Conservation (phyloP, 2,888 invertebrate species). For the Cyrtodaria siliqua region DNA sequence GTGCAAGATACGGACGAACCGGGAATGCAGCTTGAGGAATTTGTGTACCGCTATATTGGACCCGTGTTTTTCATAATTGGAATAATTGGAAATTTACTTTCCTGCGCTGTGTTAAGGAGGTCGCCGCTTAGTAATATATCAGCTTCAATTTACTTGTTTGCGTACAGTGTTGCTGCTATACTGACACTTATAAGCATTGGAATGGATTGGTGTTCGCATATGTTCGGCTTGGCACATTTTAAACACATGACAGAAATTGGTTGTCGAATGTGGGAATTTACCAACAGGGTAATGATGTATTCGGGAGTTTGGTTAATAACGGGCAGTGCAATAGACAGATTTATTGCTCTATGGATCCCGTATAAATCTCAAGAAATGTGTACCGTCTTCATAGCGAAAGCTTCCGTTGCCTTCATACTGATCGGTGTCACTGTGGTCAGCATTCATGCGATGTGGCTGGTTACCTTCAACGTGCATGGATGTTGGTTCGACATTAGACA, state of each 20-base stretch:
- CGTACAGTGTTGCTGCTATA: conserved; percentile 71
- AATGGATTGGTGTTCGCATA: conserved; percentile 71
- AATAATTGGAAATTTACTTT: conserved; percentile 71
- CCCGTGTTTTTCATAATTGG: conserved; percentile 74
- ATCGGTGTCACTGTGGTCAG: conserved; percentile 74
- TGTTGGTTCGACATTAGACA: conserved; percentile 14
- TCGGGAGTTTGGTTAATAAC: conserved; percentile 79
- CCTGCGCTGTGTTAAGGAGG: conserved; percentile 62
- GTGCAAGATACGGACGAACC: too few relatives aligned
- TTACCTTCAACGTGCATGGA: conserved; percentile 62
- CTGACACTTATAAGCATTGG: conserved; percentile 70
- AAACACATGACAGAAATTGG: conserved; percentile 71
- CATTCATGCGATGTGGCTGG: conserved; percentile 82
- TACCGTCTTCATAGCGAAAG: conserved; percentile 78
- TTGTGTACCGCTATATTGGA: conserved; percentile 59
- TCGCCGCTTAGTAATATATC: conserved; percentile 67
- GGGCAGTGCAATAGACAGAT: conserved; percentile 76
- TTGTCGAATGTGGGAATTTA: conserved; percentile 77
- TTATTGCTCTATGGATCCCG: conserved; percentile 71
- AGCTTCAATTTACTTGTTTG: conserved; percentile 73
- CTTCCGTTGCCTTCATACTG: conserved; percentile 67
- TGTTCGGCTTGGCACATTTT: conserved; percentile 61
- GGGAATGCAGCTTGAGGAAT: conserved; percentile 6
- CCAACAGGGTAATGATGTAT: conserved; percentile 72
- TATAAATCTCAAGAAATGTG: conserved; percentile 70